Evolutionary conservation across 2,888 invertebrate species (phyloP), one percentile per base, ranked within the genome.

Genomic region (Cataglyphis rosenhaueri): DNA sequence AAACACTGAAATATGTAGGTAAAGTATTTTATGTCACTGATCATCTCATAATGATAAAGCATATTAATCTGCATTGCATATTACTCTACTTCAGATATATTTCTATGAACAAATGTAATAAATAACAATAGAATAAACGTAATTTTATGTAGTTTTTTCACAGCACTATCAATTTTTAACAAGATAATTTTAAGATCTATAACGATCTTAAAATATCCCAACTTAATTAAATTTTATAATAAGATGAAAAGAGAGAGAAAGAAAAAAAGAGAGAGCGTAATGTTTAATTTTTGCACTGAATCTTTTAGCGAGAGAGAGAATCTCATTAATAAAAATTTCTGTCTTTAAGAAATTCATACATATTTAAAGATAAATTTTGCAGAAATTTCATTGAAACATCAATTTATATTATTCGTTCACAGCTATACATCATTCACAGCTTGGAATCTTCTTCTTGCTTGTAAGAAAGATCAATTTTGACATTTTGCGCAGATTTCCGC

Each of bases 381-480:
- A 29, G 18, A 32, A 29, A 61, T 29, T 18, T 2, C 18, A 52
- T 32, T 5, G 0, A 41, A 55, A 32, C 3, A 32, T 2, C 10
- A 44, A 38, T 10, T 9, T 1, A 35, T 57, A 59, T n/a, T 32
- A 32, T 6, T 32, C 32, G 32, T 6, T 6, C 6, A 25, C 25
- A 25, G 25, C 25, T 25, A 25, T 48, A 57, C 21, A 12, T 32
- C 12, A 65, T 59, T 81, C 52, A 78, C 68, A 76, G 35, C 25
- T 64, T 81, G 25, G 41, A 62, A 32, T 44, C 57, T 15, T 73
- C 44, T 9, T 71, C 70, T 12, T 62, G 35, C 55, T 55, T 57
- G 15, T 10, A 29, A 66, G 52, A 10, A 35, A 44, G 15, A 25
- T 64, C 35, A 21, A 29, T 6, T 55, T 32, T 44, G 12, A n/a